These are phyloP conservation scores for Cliona cf. orientalis DNA, from an alignment of 37 sponge, comb jelly and placozoan species.

Conservation along the genomic window DNA sequence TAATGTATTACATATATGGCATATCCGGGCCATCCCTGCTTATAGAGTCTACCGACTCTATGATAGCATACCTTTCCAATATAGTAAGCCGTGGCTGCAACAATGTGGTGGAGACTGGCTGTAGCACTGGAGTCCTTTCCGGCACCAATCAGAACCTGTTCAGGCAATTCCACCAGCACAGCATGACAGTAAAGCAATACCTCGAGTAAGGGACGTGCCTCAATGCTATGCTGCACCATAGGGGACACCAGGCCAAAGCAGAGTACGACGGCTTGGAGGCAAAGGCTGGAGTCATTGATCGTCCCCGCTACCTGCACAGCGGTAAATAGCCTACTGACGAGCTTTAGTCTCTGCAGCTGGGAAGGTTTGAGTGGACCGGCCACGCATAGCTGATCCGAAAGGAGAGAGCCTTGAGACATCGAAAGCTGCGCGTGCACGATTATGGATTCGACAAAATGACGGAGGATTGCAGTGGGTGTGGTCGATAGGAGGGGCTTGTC, in stretches of 20 bases:
- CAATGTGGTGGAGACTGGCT: slow-evolving; percentile 84
- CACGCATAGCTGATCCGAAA: slow-evolving; percentile 19
- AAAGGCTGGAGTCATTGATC: slow-evolving; percentile 64
- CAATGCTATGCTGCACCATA: slow-evolving; percentile 69
- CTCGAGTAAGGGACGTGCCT: slow-evolving; percentile 29
- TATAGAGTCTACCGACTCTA: no score
- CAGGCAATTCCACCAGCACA: slow-evolving; percentile 74
- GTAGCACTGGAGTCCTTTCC: neutral
- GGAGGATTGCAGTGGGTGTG: slow-evolving; percentile 7
- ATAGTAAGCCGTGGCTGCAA: slow-evolving; percentile 63
- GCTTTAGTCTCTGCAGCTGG: slow-evolving; percentile 59
- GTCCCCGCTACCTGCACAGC: slow-evolving; percentile 72
- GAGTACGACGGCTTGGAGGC: slow-evolving; percentile 80
- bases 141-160: slow-evolving; percentile 4
- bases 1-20: no score
- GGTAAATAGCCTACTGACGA: slow-evolving; percentile 62
- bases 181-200: slow-evolving; percentile 74
- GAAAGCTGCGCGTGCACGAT: slow-evolving; percentile 52
- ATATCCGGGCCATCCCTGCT: no score
- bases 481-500: neutral
- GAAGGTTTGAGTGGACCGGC: slow-evolving; percentile 3
- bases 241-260: slow-evolving; percentile 83
- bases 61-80: slow-evolving; percentile 68
- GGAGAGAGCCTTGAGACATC: slow-evolving; percentile 11
- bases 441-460: slow-evolving; percentile 50